These are phyloP conservation scores for Watsonalla binaria DNA, from an alignment of 2,888 invertebrate genomes.

Conservation along the genomic window DNA sequence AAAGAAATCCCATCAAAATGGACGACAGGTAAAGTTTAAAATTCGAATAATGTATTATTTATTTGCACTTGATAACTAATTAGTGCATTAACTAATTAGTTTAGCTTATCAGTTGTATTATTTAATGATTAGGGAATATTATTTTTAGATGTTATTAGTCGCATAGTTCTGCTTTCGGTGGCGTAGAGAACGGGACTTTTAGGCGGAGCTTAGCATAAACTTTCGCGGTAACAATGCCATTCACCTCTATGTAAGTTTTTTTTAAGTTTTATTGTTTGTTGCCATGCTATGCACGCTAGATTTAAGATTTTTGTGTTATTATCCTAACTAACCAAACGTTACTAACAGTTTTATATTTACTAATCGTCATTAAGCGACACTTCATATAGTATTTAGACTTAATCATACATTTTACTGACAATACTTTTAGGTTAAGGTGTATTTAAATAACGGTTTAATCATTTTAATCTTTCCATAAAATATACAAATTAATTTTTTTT, in stretches of 20 bases:
- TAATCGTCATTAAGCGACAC: not conserved
- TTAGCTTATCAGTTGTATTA: conserved; percentile 14
- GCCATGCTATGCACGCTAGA: not conserved
- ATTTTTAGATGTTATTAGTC: conserved; percentile 52
- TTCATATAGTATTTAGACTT: no score
- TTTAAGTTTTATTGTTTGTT: conserved; percentile 18
- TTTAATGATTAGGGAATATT: conserved; percentile 20
- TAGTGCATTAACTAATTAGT: conserved; percentile 15
- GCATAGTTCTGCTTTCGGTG: conserved; percentile 27
- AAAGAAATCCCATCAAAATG: conserved; percentile 39
- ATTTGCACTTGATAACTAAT: conserved; percentile 1
- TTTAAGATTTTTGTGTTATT: not conserved
- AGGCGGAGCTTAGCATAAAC: conserved; percentile 26
- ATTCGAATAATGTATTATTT: conserved; percentile 9
- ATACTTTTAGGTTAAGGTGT: no score
- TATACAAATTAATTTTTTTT: no score
- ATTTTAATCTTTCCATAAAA: no score
- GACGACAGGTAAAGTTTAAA: conserved; percentile 43
- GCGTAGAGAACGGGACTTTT: conserved; percentile 46
- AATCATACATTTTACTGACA: no score
- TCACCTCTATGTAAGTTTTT: conserved; percentile 71
- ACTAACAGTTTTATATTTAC: not conserved
- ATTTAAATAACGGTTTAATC: no score
- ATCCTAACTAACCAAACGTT: not conserved
- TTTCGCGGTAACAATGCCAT: conserved; percentile 58